Evolutionary conservation across 2,888 invertebrate genomes (phyloP).

Genomic region (Dichetophora obliterata): DNA sequence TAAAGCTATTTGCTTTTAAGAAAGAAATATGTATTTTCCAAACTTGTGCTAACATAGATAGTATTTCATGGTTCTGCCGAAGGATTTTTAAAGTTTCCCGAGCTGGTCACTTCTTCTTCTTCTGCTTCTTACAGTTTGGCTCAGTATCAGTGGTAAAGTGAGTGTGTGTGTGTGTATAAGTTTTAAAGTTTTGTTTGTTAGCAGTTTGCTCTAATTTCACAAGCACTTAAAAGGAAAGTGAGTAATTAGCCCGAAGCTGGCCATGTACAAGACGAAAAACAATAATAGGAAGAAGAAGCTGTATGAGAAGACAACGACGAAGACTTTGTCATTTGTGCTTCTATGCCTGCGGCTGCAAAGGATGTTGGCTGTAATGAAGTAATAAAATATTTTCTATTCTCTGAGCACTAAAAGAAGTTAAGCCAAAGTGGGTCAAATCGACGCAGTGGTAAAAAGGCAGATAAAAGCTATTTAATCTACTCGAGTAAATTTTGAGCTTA

Average conservation of each 20-base stretch:
- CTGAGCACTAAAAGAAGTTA: too few species aligned
- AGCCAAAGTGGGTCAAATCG: background rate
- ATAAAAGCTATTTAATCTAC: background rate
- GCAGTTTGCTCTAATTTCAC: conserved; percentile 35
- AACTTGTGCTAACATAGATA: background rate
- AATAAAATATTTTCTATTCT: conserved; percentile 8
- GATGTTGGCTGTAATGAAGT: conserved; percentile 19
- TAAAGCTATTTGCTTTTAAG: too few species aligned
- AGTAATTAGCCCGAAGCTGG: conserved; percentile 22
- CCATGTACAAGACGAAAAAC: background rate
- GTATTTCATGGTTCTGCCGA: background rate
- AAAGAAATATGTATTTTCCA: too few species aligned
- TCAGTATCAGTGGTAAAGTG: too few species aligned
- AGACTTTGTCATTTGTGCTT: background rate
- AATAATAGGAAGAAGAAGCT: background rate
- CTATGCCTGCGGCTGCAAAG: conserved; percentile 2
- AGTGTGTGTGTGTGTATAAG: background rate
- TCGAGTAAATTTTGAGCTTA: too few species aligned
- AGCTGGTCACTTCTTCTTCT: too few species aligned
- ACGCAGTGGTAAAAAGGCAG: background rate
- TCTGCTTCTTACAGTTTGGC: background rate
- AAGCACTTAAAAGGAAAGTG: conserved; percentile 33
- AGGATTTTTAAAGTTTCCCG: background rate
- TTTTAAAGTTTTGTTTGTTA: conserved; percentile 24
- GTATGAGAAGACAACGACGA: background rate